A percentile compares a stretch with the other conserved stretches of the same genome.
phyloP scores from a whole-genome alignment of 2,797 vertebrate species.

The Cossypha heuglini region DNA sequence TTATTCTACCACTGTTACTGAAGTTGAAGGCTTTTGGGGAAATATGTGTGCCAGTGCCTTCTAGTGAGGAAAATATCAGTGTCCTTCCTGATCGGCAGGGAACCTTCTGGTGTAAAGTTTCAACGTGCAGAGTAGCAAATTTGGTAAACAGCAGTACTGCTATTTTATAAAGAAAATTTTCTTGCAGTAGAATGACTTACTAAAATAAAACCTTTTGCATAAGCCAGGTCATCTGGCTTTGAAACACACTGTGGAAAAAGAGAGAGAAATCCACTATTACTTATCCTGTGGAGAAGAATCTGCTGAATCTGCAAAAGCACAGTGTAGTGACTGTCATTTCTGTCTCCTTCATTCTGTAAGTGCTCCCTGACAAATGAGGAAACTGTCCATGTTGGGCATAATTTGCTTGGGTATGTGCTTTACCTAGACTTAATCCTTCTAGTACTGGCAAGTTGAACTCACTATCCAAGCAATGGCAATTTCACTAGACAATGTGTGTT shows the following conservation, averaged over 20 bases:
- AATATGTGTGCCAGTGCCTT: not conserved
- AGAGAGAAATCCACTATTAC: not conserved
- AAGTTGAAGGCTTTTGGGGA: not conserved
- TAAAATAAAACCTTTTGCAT: not conserved
- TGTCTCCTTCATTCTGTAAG: not conserved
- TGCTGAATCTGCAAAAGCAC: not conserved
- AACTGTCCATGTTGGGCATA: not conserved
- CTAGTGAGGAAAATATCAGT: not conserved
- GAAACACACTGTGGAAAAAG: not conserved
- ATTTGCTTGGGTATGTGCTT: not conserved
- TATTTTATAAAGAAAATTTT: not conserved
- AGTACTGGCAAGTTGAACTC: not conserved
- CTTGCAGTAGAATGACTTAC: not conserved
- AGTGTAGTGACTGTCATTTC: not conserved
- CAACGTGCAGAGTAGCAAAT: not conserved
- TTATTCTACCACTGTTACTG: not conserved
- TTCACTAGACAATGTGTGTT: slow-evolving; percentile 26
- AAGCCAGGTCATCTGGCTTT: not conserved
- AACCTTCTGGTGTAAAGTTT: not conserved
- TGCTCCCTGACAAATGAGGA: slow-evolving; percentile 36
- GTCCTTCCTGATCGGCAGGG: not conserved
- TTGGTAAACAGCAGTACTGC: not conserved
- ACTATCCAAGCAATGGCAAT: not conserved
- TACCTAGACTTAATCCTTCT: slow-evolving; percentile 50
- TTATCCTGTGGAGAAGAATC: not conserved